These are phyloP conservation scores for Lycophotia porphyrea DNA, from an alignment of 2,888 invertebrate species.

Conservation along the genomic window DNA sequence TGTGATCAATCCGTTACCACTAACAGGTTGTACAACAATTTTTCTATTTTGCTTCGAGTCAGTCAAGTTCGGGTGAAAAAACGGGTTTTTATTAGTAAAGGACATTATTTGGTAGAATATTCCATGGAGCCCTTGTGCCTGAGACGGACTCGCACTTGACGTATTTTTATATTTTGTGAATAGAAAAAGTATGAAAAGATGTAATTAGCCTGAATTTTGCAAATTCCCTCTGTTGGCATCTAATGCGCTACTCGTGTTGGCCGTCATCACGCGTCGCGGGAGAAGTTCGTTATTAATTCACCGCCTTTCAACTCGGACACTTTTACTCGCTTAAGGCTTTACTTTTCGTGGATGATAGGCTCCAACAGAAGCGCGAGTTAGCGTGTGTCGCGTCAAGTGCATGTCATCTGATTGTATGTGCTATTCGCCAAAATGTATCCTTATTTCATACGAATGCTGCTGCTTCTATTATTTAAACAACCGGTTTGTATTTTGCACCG, in stretches of 20 bases:
- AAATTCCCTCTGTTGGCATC: slow-evolving; percentile 82
- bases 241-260: slow-evolving; percentile 90
- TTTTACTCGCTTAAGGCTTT: slow-evolving; percentile 81
- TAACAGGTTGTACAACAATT: background rate
- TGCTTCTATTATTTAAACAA: slow-evolving; percentile 10
- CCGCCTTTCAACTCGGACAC: slow-evolving; percentile 82
- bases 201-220: slow-evolving; percentile 82
- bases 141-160: slow-evolving; percentile 35
- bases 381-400: slow-evolving; percentile 26
- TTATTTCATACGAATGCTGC: slow-evolving; percentile 4
- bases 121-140: background rate
- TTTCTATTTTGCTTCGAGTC: background rate
- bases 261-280: slow-evolving; percentile 90
- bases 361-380: slow-evolving; percentile 34
- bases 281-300: slow-evolving; percentile 90
- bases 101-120: background rate
- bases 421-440: slow-evolving; percentile 11
- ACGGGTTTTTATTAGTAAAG: background rate
- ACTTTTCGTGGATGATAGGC: slow-evolving; percentile 70
- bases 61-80: background rate
- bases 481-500: background rate
- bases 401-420: slow-evolving; percentile 20
- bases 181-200: slow-evolving; percentile 68
- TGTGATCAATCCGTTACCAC: background rate
- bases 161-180: slow-evolving; percentile 59